A percentile compares a stretch with the other conserved stretches of the same genome.
phyloP scores from a whole-genome alignment of 2,888 invertebrate species.

The Helleia helle region DNA sequence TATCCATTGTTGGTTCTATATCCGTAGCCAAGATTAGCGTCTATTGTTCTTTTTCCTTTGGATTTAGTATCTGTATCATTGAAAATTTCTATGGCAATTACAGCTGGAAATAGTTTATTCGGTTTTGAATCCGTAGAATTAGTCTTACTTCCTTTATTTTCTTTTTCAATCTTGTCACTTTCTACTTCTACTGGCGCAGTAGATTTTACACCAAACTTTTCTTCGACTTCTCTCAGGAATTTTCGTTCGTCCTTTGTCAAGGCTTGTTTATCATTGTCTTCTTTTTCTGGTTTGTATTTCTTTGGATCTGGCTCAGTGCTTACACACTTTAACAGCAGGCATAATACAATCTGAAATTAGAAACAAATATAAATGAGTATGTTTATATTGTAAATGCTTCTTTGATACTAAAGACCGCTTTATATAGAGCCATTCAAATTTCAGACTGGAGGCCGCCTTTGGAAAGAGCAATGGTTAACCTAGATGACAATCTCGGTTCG shows the following conservation, averaged over 20 bases:
- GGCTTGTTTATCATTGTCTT: conserved; percentile 31
- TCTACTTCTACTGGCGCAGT: conserved; percentile 33
- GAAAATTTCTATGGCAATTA: conserved; percentile 76
- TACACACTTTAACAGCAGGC: conserved; percentile 33
- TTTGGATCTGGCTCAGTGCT: conserved; percentile 57
- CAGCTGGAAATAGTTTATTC: conserved; percentile 54
- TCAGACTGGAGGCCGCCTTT: too few species aligned
- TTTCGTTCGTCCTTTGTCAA: conserved; percentile 57
- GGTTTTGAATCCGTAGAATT: conserved; percentile 25
- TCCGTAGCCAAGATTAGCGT: conserved; percentile 81
- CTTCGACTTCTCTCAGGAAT: conserved; percentile 63
- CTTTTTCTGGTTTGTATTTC: conserved; percentile 46
- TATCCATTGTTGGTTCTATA: conserved; percentile 70
- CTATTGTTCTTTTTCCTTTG: conserved; percentile 81
- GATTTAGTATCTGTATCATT: conserved; percentile 67
- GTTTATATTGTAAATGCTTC: too few species aligned
- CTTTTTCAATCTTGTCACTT: conserved; percentile 23
- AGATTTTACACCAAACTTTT: conserved; percentile 57
- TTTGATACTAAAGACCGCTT: too few species aligned
- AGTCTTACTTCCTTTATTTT: conserved; percentile 14
- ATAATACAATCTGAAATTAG: conserved; percentile 53
- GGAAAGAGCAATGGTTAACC: too few species aligned
- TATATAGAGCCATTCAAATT: too few species aligned
- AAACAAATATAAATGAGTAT: conserved; percentile 10
- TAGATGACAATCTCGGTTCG: too few species aligned